Base-by-base conservation (phyloP, 1,140 invertebrate genomes). In the Zelostemma sp. region DNA sequence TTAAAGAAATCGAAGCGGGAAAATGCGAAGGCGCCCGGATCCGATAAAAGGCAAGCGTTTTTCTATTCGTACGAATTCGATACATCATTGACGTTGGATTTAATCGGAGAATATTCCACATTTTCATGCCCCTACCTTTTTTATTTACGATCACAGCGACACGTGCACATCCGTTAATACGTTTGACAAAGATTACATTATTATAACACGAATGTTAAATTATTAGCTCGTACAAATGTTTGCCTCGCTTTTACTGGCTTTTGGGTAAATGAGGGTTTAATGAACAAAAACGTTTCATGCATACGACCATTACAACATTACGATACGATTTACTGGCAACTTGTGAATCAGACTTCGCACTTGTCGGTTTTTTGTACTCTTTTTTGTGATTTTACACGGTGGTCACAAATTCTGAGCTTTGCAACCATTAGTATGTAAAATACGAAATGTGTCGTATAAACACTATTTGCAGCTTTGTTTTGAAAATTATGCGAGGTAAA, bases 151-250 rank as follows among this genome's bases (percentile, higher is more conserved):
- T 77, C 77, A 77, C 77, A 77, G 72, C 72, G 56, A 60, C 64
- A 72, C 73, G 50, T 75, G 72, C 73, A 74, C 59, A 63, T 49
- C 48, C 70, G 68, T 64, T 65, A 75, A 79, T 77, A 75, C 77
- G 75, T 74, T 59, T 55, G 17, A 46, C 54, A 70, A 72, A 60
- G 61, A 12, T 66, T 69, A 58, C 50, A 14, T 46, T 45, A 11
- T 49, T 58, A 49, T 58, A 6, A 14, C 59, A 59, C 21, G 46
- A 56, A 11, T 43, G 6, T 35, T 47, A 70, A 71, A 48, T 41
- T 48, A 71, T 71, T 71, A 71, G 63, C 62, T 55, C 5, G 54
- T 66, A 67, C 40, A 60, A 63, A 66, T 46, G 43, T 1, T 40
- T 48, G 31, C 5, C 48, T 40, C 41, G 31, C 5, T 49, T 40